Evolutionary conservation across 2,888 invertebrate species (phyloP).

Genomic region (Lydus trimaculatus): DNA sequence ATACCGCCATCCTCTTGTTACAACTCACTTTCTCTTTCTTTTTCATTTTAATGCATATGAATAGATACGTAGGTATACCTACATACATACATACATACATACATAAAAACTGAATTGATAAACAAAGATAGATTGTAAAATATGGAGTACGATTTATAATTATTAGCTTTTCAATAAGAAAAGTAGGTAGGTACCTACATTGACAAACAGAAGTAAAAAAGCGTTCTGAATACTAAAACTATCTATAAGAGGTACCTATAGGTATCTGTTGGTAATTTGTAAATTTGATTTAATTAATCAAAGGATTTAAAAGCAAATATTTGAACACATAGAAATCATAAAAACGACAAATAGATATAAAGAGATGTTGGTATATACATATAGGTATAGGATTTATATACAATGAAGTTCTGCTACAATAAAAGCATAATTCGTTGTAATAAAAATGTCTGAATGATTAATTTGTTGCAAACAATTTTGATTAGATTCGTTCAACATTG

Average conservation of each 20-base stretch:
- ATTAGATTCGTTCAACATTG: constrained; percentile 4
- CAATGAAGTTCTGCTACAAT: background rate
- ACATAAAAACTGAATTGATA: background rate
- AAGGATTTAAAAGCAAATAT: no score
- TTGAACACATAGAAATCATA: background rate
- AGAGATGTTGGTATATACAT: no score
- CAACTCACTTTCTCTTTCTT: background rate
- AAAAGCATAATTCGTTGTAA: constrained; percentile 1
- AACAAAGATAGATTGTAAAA: background rate
- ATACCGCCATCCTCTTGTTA: background rate
- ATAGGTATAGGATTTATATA: background rate
- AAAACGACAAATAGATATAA: background rate
- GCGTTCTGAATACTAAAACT: no score
- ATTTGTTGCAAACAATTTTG: constrained; percentile 2
- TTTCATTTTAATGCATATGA: background rate
- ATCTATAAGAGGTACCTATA: no score
- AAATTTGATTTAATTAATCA: no score
- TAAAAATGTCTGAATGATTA: constrained; percentile 7
- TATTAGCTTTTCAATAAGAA: background rate
- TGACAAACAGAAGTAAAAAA: background rate
- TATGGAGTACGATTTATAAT: background rate
- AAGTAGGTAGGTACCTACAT: no score
- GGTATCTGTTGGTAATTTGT: no score
- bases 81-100: background rate
- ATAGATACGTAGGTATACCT: no score